phyloP scores from a whole-genome alignment of 1,140 invertebrate genomes.

The Cryptotermes secundus region DNA sequence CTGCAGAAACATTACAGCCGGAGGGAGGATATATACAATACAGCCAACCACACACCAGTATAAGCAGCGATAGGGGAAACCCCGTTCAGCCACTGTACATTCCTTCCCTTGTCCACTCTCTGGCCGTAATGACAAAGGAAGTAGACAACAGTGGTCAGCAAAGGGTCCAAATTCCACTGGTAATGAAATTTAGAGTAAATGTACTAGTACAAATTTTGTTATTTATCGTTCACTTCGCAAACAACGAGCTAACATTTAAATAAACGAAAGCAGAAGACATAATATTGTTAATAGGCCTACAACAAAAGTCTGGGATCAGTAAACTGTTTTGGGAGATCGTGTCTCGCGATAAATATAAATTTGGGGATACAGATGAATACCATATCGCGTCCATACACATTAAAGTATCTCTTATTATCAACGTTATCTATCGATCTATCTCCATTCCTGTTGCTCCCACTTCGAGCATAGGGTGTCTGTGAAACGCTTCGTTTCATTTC shows the following conservation, averaged over 20 bases:
- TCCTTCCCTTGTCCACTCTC: neutral
- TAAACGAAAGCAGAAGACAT: neutral
- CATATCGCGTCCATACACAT: too few relatives aligned
- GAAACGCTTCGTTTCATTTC: too few relatives aligned
- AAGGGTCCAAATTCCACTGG: neutral
- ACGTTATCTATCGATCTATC: too few relatives aligned
- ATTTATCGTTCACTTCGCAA: neutral
- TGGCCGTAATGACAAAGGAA: neutral
- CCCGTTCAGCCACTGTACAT: neutral
- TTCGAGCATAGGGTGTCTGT: too few relatives aligned
- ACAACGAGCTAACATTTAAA: neutral
- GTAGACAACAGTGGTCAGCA: neutral
- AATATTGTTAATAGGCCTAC: too few relatives aligned
- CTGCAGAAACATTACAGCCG: neutral
- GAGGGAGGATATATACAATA: neutral
- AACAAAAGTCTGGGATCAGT: too few relatives aligned
- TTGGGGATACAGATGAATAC: too few relatives aligned
- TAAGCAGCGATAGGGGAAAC: neutral
- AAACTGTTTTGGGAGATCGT: too few relatives aligned
- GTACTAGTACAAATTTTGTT: neutral
- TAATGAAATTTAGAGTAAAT: conserved; percentile 14
- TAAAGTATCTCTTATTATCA: too few relatives aligned
- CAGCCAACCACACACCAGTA: neutral
- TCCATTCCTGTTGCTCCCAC: too few relatives aligned
- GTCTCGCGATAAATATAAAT: too few relatives aligned